These are phyloP conservation scores for Heliangelus exortis DNA, from an alignment of 2,797 vertebrate species.

Conservation along the genomic window DNA sequence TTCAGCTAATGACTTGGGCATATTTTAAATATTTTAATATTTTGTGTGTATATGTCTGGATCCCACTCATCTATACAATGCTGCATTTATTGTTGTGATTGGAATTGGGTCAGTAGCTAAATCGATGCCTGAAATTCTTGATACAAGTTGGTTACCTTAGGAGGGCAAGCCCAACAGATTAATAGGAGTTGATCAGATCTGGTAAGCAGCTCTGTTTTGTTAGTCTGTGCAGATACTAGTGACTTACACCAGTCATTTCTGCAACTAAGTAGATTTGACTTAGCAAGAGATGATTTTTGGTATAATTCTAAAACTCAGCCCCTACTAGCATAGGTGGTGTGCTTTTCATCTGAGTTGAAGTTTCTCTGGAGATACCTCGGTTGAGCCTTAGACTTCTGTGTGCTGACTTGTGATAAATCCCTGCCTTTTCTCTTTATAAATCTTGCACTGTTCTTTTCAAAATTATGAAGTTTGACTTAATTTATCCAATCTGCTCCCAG, in stretches of 20 bases:
- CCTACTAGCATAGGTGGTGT: neutral
- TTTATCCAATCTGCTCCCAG: neutral
- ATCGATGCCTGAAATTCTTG: neutral
- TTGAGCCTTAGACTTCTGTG: neutral
- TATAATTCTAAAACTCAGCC: neutral
- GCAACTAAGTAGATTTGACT: neutral
- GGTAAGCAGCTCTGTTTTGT: neutral
- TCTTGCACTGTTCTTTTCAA: neutral
- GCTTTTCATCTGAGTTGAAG: neutral
- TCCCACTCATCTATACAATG: neutral
- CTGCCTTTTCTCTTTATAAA: neutral
- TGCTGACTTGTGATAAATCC: neutral
- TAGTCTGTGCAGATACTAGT: neutral
- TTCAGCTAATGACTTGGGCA: neutral
- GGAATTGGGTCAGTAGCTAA: neutral
- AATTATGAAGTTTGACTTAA: constrained; percentile 1
- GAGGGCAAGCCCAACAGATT: neutral
- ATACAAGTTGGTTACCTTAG: neutral
- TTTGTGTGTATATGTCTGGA: neutral
- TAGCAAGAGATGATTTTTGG: neutral
- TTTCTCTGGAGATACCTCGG: neutral
- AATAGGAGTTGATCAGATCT: neutral
- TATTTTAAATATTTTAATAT: neutral
- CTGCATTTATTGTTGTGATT: neutral
- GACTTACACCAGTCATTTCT: neutral